Evolutionary conservation across 2,888 invertebrate species (phyloP).

Genomic region (Phortica magna): DNA sequence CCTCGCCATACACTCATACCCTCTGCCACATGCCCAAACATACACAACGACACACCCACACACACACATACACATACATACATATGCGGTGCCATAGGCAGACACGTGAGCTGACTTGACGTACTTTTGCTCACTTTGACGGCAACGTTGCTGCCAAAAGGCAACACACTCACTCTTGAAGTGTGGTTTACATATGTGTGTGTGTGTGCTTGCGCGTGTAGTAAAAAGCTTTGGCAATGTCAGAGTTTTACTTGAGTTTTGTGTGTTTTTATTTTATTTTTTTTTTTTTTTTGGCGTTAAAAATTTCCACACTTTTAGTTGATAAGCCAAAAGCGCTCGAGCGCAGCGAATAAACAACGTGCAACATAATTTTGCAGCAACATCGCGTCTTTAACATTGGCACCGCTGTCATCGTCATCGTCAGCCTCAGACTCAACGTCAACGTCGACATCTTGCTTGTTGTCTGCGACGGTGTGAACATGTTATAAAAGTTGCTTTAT

Average conservation of each 20-base stretch:
- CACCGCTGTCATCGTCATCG: not conserved
- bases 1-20: conserved; percentile 54
- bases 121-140: conserved; percentile 66
- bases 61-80: conserved; percentile 13
- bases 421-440: not conserved
- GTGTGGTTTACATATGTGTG: conserved; percentile 26
- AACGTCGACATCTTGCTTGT: not conserved
- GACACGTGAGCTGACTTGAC: conserved; percentile 2
- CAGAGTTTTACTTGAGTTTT: not conserved
- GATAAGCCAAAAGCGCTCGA: conserved; percentile 9
- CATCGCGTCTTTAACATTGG: not conserved
- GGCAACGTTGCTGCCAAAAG: conserved; percentile 40
- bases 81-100: conserved; percentile 22
- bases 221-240: not conserved
- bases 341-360: not conserved
- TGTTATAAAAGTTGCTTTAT: conserved; percentile 23
- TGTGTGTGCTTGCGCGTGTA: conserved; percentile 37
- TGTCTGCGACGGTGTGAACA: not conserved
- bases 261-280: not conserved
- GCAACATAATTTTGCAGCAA: conserved; percentile 22
- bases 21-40: conserved; percentile 27
- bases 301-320: conserved; percentile 23
- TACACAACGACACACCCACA: conserved; percentile 36
- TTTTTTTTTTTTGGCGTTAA: conserved; percentile 35
- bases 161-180: not conserved